phyloP scores from a whole-genome alignment of 2,888 invertebrate genomes.

The Heteropelma amictum region DNA sequence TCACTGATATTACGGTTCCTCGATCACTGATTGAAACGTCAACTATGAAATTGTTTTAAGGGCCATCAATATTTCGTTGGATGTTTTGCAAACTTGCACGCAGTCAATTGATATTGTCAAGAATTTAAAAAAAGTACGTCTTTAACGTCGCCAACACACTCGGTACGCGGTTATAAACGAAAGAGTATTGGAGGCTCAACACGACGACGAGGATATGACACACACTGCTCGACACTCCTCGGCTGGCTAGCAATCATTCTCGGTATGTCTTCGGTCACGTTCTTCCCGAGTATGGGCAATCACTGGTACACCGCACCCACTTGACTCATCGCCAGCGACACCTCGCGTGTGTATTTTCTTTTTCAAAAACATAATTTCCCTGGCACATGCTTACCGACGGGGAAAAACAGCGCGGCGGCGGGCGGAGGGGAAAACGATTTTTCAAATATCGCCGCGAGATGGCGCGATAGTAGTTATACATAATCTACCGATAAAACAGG shows the following conservation, averaged over 20 bases:
- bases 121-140: constrained; percentile 66
- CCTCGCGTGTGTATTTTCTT: constrained; percentile 32
- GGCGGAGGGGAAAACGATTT: too few species aligned
- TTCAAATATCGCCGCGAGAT: too few species aligned
- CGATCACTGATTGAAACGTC: constrained; percentile 70
- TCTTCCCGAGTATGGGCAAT: constrained; percentile 71
- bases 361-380: too few species aligned
- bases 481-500: too few species aligned
- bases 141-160: constrained; percentile 19
- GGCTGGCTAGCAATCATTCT: constrained; percentile 70
- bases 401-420: too few species aligned
- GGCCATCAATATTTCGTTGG: constrained; percentile 61
- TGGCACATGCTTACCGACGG: too few species aligned
- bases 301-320: constrained; percentile 67
- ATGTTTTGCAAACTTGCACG: constrained; percentile 63
- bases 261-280: constrained; percentile 71
- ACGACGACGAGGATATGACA: constrained; percentile 66
- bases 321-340: constrained; percentile 48
- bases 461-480: too few species aligned
- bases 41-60: constrained; percentile 62
- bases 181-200: constrained; percentile 51
- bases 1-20: constrained; percentile 55
- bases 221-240: constrained; percentile 69
- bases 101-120: constrained; percentile 60
- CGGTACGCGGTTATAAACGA: constrained; percentile 64